A percentile compares a stretch with the other conserved stretches of the same genome.
phyloP scores from a whole-genome alignment of 1,140 invertebrate species.

The Megathymus violae region DNA sequence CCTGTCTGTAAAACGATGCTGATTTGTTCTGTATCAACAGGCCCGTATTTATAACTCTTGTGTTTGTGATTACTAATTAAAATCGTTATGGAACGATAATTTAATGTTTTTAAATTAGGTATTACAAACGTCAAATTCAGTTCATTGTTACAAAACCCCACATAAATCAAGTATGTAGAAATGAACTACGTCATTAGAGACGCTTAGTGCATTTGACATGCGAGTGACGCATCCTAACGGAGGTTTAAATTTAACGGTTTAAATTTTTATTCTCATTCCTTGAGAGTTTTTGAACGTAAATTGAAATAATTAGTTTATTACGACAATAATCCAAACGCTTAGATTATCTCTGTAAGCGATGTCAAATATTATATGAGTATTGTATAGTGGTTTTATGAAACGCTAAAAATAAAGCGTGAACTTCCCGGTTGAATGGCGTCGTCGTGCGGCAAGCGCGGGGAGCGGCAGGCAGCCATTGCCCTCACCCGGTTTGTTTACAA shows the following conservation, averaged over 20 bases:
- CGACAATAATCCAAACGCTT: neutral
- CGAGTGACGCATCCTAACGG: neutral
- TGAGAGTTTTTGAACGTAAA: neutral
- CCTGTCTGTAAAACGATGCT: slow-evolving; percentile 37
- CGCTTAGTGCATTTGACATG: neutral
- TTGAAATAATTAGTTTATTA: slow-evolving; percentile 1
- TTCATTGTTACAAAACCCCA: neutral
- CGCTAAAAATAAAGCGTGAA: slow-evolving; percentile 81
- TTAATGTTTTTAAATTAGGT: neutral
- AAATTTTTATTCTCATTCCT: neutral
- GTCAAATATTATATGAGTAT: neutral
- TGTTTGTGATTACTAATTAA: neutral
- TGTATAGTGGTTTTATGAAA: slow-evolving; percentile 58
- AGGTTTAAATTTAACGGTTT: slow-evolving; percentile 35
- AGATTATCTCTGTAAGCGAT: neutral
- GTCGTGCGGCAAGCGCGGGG: slow-evolving; percentile 70
- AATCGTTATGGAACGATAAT: neutral
- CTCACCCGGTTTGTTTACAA: slow-evolving; percentile 82
- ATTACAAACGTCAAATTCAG: neutral
- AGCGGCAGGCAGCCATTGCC: slow-evolving; percentile 77
- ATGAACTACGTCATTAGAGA: neutral
- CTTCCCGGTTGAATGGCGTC: slow-evolving; percentile 82
- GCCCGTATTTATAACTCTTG: neutral
- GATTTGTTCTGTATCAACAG: neutral
- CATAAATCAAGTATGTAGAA: neutral